phyloP scores from a whole-genome alignment of 1,140 invertebrate species.

The Hormaphis cornu region DNA sequence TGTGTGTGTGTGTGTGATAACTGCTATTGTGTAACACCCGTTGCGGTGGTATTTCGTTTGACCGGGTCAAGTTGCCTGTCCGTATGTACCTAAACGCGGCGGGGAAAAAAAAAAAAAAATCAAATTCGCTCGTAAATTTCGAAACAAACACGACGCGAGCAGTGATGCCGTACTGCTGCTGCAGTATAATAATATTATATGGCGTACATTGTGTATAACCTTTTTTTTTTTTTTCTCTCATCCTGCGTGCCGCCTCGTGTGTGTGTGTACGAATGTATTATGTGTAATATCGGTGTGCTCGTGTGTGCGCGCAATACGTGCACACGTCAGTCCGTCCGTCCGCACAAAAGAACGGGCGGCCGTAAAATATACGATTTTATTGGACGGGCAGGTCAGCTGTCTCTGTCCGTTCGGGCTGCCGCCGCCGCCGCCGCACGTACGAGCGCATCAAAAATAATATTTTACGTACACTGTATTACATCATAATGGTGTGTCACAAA shows the following conservation, averaged over 20 bases:
- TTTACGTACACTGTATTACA: no score
- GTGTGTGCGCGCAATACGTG: neutral
- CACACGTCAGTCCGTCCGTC: neutral
- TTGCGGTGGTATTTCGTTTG: no score
- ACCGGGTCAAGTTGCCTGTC: no score
- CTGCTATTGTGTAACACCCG: no score
- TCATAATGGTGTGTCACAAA: no score
- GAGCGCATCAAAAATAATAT: no score
- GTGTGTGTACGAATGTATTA: neutral
- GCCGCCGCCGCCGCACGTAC: neutral
- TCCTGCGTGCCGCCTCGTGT: neutral
- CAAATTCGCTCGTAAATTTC: neutral
- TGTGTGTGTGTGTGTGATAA: no score
- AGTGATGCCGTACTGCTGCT: neutral
- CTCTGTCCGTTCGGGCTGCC: neutral
- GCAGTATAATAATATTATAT: neutral
- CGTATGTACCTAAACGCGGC: no score
- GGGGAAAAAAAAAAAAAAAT: no score
- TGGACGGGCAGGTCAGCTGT: slow-evolving; percentile 31
- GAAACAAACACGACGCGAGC: no score
- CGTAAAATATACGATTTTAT: slow-evolving; percentile 30
- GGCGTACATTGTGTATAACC: neutral
- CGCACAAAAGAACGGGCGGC: slow-evolving; percentile 22
- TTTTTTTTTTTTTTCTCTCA: no score
- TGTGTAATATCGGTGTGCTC: neutral